A percentile compares a stretch with the other conserved stretches of the same genome.
These are phyloP conservation scores for Zenarchopterus dispar DNA, from an alignment of 2,797 vertebrate species.

Conservation along the genomic window DNA sequence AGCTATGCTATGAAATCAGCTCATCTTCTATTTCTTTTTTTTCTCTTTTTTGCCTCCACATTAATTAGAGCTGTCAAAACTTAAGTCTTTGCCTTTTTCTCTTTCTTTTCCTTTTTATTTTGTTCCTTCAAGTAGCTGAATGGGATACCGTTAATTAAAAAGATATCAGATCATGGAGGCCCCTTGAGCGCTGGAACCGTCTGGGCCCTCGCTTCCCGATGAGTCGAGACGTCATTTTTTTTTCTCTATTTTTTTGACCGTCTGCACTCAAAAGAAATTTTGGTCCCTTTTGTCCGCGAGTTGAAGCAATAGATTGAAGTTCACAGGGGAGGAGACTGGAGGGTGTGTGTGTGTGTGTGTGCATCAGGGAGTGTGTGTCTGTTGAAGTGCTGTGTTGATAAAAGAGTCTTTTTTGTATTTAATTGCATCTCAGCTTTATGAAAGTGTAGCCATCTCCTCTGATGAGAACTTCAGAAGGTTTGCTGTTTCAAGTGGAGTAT, in stretches of 20 bases:
- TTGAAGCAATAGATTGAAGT: conserved; percentile 79
- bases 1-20: conserved; percentile 66
- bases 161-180: conserved; percentile 85
- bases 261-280: conserved; percentile 60
- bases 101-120: conserved; percentile 75
- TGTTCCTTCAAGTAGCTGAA: conserved; percentile 84
- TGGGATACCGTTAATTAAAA: conserved; percentile 88
- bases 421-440: conserved; percentile 80
- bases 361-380: conserved; percentile 7
- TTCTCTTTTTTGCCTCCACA: conserved; percentile 65
- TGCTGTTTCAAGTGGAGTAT: conserved; percentile 68
- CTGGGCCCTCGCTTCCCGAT: conserved; percentile 64
- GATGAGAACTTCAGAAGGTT: conserved; percentile 78
- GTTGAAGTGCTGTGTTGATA: conserved; percentile 52
- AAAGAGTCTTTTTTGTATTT: conserved; percentile 77
- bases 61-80: conserved; percentile 88
- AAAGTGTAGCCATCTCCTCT: conserved; percentile 62
- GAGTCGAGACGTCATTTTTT: conserved; percentile 59
- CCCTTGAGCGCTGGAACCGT: conserved; percentile 78
- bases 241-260: conserved; percentile 26
- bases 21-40: conserved; percentile 49
- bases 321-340: conserved; percentile 59
- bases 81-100: conserved; percentile 73
- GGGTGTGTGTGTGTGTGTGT: conserved; percentile 22
- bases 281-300: conserved; percentile 80